Percentiles rank a stretch among this genome's conserved stretches.
phyloP scores from a whole-genome alignment of 1,140 invertebrate genomes.

The Cyclina sinensis region DNA sequence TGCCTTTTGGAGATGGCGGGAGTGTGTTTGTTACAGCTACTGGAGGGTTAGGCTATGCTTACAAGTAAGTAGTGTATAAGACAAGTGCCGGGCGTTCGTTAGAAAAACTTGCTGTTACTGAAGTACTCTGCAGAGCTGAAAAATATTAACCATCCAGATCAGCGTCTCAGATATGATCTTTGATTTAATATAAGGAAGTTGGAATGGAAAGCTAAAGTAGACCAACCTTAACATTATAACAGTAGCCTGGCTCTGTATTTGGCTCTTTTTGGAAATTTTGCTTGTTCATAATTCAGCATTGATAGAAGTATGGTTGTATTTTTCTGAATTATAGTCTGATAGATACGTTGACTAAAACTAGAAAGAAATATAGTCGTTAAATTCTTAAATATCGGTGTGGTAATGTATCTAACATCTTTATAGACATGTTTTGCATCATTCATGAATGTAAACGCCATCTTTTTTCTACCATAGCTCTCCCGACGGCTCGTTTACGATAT shows the following conservation, averaged over 20 bases:
- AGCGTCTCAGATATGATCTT: too few relatives aligned
- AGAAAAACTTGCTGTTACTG: not conserved
- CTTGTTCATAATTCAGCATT: not conserved
- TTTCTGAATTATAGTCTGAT: not conserved
- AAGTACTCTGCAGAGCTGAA: not conserved
- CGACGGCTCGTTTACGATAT: slow-evolving; percentile 2
- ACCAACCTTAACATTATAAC: too few relatives aligned
- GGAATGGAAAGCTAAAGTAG: too few relatives aligned
- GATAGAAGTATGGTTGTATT: not conserved
- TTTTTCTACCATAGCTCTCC: not conserved
- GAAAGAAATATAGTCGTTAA: too few relatives aligned
- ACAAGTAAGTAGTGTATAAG: slow-evolving; percentile 39
- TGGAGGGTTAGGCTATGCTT: slow-evolving; percentile 38
- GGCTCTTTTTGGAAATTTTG: not conserved
- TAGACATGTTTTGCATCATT: not conserved
- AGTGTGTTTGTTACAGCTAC: not conserved
- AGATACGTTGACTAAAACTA: not conserved
- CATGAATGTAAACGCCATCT: too few relatives aligned
- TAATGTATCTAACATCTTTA: not conserved
- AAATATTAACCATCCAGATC: too few relatives aligned
- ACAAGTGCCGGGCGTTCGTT: not conserved
- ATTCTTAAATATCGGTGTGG: not conserved
- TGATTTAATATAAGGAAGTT: too few relatives aligned
- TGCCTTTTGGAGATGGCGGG: not conserved
- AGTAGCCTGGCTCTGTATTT: too few relatives aligned